A percentile compares a stretch with the other conserved stretches of the same genome.
phyloP scores from a whole-genome alignment of 92 coral and sea anemone species.

The Porites cylindrica region DNA sequence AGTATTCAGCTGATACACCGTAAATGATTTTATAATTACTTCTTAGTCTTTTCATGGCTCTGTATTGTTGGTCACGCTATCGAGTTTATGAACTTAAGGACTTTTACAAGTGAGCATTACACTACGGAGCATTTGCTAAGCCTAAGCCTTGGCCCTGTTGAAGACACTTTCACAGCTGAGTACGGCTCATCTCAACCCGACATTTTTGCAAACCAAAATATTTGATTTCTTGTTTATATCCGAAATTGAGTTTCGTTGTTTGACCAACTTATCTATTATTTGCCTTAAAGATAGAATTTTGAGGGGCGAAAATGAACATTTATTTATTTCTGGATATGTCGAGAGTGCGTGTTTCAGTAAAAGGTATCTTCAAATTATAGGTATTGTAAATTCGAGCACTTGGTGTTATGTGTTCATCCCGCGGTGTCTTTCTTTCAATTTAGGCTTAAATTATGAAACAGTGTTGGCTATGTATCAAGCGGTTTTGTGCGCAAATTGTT shows the following conservation, averaged over 20 bases:
- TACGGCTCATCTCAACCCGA: background rate
- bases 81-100: conserved; percentile 8
- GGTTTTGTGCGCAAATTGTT: conserved; percentile 40
- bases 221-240: background rate
- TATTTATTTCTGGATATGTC: conserved; percentile 5
- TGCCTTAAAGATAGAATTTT: background rate
- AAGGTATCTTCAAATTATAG: background rate
- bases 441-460: conserved; percentile 35
- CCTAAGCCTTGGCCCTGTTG: background rate
- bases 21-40: conserved; percentile 47
- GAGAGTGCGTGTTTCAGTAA: background rate
- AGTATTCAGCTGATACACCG: background rate
- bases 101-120: background rate
- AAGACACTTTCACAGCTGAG: too few relatives aligned
- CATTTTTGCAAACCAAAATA: conserved; percentile 30
- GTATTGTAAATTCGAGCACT: background rate
- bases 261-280: conserved; percentile 4
- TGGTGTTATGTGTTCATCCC: background rate
- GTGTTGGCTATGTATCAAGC: conserved; percentile 45
- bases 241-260: background rate
- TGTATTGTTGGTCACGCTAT: conserved; percentile 24
- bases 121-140: conserved; percentile 1
- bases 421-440: background rate
- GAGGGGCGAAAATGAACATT: background rate
- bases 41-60: conserved; percentile 3